These are phyloP conservation scores for Alouatta palliata DNA, from an alignment of 2,113 vertebrate genomes.

Conservation along the genomic window DNA sequence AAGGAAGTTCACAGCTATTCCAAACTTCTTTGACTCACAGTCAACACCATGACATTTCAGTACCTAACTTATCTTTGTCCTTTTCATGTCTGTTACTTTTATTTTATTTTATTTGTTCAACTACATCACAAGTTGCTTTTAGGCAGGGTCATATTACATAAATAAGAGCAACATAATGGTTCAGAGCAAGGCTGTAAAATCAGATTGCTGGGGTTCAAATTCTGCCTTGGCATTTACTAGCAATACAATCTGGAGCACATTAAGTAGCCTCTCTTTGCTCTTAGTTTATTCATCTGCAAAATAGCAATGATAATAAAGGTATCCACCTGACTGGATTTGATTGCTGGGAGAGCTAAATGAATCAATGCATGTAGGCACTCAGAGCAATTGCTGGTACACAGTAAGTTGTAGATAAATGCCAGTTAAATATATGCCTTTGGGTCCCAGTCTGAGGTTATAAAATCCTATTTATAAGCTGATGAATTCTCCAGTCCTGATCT, in stretches of 20 bases:
- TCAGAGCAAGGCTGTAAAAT: neutral
- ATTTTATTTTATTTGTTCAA: neutral
- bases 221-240: neutral
- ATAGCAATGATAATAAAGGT: neutral
- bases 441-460: neutral
- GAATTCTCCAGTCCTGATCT: neutral
- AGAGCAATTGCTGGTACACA: neutral
- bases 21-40: conserved; percentile 17
- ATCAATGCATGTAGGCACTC: neutral
- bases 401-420: neutral
- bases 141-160: neutral
- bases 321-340: neutral
- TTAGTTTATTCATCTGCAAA: conserved; percentile 21
- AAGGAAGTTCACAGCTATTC: conserved; percentile 43
- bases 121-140: neutral
- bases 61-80: conserved; percentile 18
- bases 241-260: neutral
- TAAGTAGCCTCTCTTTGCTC: neutral
- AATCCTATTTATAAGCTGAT: conserved; percentile 17
- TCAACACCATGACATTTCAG: neutral
- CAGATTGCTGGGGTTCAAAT: neutral
- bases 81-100: neutral
- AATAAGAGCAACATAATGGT: neutral
- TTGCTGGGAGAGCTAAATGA: neutral
- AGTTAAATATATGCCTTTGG: conserved; percentile 20